Evolutionary conservation across 2,888 invertebrate genomes (phyloP), one percentile per base, ranked within the genome.

Genomic region (Chalcosyrphus nemorum): DNA sequence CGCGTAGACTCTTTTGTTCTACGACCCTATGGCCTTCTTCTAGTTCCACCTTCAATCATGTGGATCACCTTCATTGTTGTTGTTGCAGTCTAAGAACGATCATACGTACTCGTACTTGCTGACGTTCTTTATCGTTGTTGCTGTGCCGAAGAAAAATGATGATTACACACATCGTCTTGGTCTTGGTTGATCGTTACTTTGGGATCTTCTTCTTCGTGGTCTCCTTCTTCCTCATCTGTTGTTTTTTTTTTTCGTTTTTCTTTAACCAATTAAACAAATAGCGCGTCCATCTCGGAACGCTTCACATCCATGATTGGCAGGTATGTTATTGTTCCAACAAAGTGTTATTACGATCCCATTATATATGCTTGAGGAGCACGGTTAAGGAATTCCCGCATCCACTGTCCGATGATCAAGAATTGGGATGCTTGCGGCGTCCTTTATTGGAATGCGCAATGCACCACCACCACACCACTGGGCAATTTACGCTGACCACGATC

Each of bases 281-380:
- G 84, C 84, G 84, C 84, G 84, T 84, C 80, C 84, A 80, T 84
- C 84, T 82, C 84, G 80, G n/a, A 80, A 80, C 65, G 84, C 74
- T 80, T 74, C 84, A n/a, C n/a, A 70, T 52, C 80, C 84, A 70
- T 84, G 84, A 84, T 84, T 84, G 84, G 84, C 84, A 80, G 84
- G 84, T 80, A 84, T 84, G 84, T 84, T 84, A 84, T 84, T 84
- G 84, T 84, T 84, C 84, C 84, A 84, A 84, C 84, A 84, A 84
- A 84, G 84, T 80, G 84, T 84, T 84, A 84, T 84, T 84, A 84
- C 80, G 84, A 84, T 78, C 84, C 74, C 84, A 84, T 84, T 84
- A 84, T 78, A 72, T 84, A 84, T 84, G 82, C 78, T 84, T 74
- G 78, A 84, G 74, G 78, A 78, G 82, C 82, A 78, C 57, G 78